Base-by-base conservation (phyloP, 1,140 invertebrate species). In the Zaprionus lachaisei region DNA sequence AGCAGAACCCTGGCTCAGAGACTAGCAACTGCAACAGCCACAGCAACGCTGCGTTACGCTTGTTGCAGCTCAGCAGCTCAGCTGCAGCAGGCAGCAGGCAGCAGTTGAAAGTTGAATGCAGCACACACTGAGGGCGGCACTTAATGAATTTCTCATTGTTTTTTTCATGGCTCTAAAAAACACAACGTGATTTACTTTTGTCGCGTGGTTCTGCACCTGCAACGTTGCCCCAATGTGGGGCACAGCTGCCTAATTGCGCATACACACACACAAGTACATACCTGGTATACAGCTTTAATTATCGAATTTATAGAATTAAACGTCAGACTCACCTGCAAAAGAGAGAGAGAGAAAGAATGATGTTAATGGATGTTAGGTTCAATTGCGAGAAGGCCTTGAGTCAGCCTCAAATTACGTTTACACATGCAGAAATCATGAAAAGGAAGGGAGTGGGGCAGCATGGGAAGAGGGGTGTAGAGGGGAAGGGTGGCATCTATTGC, bases 71-170 rank as follows among this genome's bases (percentile, higher is more conserved):
- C 55, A 17, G 41, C 41, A n/a, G 38, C 37, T 15, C 24, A 24
- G 20, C 20, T 20, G 14, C n/a, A n/a, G n/a, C n/a, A n/a, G n/a
- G n/a, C 38, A 41, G 34, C 17, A 51, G 51, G 64, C 70, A 75
- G 78, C 81, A 79, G 75, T 81, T 84, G 68, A 75, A 86, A 82
- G 79, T 85, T 82, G 83, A 86, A 68, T 84, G 77, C 54, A 17
- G 5, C 20, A 37, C 28, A 31, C 15, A 14, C n/a, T 54, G 31
- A 31, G 28, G 17, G 44, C 34, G 41, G 56, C 77, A 55, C 70
- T 82, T 86, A 79, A 87, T 87, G 76, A 87, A 87, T 86, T 86
- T 86, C 83, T 83, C 85, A 87, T 86, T 86, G 80, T 85, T 79
- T 79, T 72, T 72, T 67, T 49, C 44, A 60, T 56, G 55, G 44